These are phyloP conservation scores for Theretra japonica DNA, from an alignment of 2,888 invertebrate species.

Conservation along the genomic window DNA sequence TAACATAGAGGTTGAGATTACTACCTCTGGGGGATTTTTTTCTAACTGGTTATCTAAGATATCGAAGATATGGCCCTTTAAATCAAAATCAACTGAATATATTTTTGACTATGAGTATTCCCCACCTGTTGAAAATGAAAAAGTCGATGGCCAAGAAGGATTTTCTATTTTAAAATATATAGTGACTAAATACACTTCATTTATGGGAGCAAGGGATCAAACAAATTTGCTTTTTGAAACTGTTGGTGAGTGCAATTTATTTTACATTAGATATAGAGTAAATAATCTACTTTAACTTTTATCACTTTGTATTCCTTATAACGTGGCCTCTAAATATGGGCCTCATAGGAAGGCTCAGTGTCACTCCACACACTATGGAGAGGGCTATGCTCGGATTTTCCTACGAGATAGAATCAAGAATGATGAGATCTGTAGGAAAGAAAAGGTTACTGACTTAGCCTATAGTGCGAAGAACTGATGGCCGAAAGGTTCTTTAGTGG, in stretches of 20 bases:
- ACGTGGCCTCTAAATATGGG: no score
- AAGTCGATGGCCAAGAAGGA: slow-evolving; percentile 52
- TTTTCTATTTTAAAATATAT: slow-evolving; percentile 72
- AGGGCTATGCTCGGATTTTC: no score
- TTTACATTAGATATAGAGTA: neutral
- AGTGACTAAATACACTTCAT: slow-evolving; percentile 60
- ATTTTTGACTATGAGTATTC: slow-evolving; percentile 59
- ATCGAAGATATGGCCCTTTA: slow-evolving; percentile 67
- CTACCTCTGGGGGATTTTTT: slow-evolving; percentile 55
- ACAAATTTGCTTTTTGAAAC: slow-evolving; percentile 71
- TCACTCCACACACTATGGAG: no score
- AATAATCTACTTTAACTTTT: neutral
- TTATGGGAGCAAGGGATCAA: slow-evolving; percentile 69
- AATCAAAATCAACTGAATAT: slow-evolving; percentile 61
- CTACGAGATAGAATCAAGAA: no score
- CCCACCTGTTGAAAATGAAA: slow-evolving; percentile 47
- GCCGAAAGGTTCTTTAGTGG: no score
- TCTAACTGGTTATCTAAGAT: slow-evolving; percentile 68
- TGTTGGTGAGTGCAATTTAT: slow-evolving; percentile 59
- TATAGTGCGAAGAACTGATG: no score
- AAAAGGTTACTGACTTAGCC: no score
- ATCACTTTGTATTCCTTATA: neutral
- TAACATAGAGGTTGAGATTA: no score
- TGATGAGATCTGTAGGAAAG: no score
- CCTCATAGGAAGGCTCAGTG: no score